phyloP scores from a whole-genome alignment of 1,140 invertebrate genomes.

The Littorina saxatilis region DNA sequence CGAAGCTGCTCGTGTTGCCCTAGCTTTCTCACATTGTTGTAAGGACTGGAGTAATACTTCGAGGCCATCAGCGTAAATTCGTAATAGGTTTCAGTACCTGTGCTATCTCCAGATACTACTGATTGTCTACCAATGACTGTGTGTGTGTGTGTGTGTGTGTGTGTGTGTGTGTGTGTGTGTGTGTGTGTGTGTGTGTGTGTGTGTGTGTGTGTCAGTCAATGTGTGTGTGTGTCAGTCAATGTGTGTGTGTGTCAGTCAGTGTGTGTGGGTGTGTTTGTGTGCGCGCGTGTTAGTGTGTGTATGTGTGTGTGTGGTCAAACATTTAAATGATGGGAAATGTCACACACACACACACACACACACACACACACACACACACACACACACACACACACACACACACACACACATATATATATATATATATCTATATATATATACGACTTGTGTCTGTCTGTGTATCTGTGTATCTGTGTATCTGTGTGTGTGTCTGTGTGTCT shows the following conservation, averaged over 20 bases:
- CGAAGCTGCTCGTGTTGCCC: no score
- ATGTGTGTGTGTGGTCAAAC: neutral
- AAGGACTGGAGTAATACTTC: no score
- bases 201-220: neutral
- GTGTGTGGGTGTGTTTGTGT: slow-evolving; percentile 25
- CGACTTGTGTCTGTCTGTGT: no score
- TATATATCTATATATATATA: no score
- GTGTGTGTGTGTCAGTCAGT: slow-evolving; percentile 19
- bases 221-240: neutral
- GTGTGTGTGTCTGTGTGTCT: no score
- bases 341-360: neutral
- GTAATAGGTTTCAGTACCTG: no score
- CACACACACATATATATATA: no score
- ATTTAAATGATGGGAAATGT: neutral
- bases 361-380: slow-evolving; percentile 5
- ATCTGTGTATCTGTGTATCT: no score
- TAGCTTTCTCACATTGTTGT: no score
- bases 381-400: slow-evolving; percentile 6
- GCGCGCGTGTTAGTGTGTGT: slow-evolving; percentile 10
- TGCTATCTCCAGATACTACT: no score
- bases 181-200: slow-evolving; percentile 14
- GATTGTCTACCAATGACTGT: no score
- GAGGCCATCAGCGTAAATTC: no score
- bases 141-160: slow-evolving; percentile 23
- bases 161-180: slow-evolving; percentile 18